These are phyloP conservation scores for Diorhabda sublineata DNA, from an alignment of 1,140 invertebrate species.

Conservation along the genomic window DNA sequence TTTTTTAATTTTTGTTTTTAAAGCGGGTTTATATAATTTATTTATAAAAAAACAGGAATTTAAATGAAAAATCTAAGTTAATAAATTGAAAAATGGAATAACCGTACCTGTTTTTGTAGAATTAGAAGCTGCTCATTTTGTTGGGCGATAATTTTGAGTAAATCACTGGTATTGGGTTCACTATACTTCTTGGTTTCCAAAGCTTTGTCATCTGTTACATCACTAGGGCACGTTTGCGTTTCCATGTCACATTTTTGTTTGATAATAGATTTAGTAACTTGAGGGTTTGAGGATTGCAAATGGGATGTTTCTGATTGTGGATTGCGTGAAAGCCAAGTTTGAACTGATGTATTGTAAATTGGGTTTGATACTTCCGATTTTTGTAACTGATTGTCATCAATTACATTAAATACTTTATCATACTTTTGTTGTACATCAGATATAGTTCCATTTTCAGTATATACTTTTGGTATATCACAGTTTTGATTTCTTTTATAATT, in stretches of 20 bases:
- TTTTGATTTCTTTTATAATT: conserved; percentile 27
- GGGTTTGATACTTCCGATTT: not conserved
- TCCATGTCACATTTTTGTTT: conserved; percentile 12
- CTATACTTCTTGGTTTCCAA: conserved; percentile 33
- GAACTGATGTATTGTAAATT: not conserved
- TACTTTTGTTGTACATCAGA: not conserved
- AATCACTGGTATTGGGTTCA: conserved; percentile 52
- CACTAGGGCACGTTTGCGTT: conserved; percentile 7
- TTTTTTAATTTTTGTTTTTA: too few relatives aligned
- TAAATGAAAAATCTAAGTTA: too few relatives aligned
- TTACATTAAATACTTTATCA: not conserved
- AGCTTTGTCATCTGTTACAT: conserved; percentile 36
- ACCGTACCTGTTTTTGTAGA: conserved; percentile 49
- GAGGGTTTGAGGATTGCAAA: not conserved
- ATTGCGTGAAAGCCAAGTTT: not conserved
- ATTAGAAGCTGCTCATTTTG: conserved; percentile 55
- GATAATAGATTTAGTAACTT: not conserved
- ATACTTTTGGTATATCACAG: too few relatives aligned
- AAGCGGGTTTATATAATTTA: too few relatives aligned
- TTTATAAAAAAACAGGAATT: too few relatives aligned
- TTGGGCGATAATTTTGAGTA: conserved; percentile 55
- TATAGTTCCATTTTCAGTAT: too few relatives aligned
- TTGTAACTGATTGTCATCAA: not conserved
- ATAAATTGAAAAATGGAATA: not conserved
- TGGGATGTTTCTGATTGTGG: not conserved